Conservation (phyloP, 2,888 invertebrate species). For the Pammene fasciana region DNA sequence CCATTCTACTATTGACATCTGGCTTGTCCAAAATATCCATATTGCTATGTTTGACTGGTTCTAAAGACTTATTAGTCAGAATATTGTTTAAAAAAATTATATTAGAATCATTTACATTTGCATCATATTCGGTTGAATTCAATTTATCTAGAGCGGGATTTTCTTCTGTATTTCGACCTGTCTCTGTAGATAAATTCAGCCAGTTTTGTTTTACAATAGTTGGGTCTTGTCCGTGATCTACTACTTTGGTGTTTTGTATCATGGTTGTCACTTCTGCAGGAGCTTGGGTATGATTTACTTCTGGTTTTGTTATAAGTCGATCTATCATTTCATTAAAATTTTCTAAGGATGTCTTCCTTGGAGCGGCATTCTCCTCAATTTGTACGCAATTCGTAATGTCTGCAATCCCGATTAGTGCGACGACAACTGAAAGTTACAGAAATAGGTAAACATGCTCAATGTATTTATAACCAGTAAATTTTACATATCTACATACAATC, state of each 20-base stretch:
- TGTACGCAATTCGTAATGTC: slow-evolving; percentile 10
- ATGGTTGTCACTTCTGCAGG: slow-evolving; percentile 9
- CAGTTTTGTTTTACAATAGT: background rate
- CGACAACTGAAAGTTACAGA: slow-evolving; percentile 24
- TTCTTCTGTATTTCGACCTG: background rate
- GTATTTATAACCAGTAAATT: background rate
- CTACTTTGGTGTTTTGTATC: background rate
- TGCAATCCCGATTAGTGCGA: slow-evolving; percentile 19
- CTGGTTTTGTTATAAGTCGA: slow-evolving; percentile 48
- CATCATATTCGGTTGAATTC: background rate
- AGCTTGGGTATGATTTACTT: slow-evolving; percentile 24
- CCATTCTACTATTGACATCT: background rate
- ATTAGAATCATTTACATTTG: slow-evolving; percentile 5
- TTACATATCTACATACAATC: no score
- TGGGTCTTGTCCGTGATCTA: background rate
- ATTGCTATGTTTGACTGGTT: background rate
- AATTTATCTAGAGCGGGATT: background rate
- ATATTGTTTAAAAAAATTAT: slow-evolving; percentile 12
- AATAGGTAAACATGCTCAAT: background rate
- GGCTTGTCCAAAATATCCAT: background rate
- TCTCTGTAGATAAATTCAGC: background rate
- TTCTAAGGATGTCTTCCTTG: slow-evolving; percentile 45
- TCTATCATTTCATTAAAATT: slow-evolving; percentile 50
- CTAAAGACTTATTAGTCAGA: background rate
- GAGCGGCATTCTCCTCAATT: background rate